Conservation (phyloP, 2,888 invertebrate genomes). For the Poecilus cupreus region DNA sequence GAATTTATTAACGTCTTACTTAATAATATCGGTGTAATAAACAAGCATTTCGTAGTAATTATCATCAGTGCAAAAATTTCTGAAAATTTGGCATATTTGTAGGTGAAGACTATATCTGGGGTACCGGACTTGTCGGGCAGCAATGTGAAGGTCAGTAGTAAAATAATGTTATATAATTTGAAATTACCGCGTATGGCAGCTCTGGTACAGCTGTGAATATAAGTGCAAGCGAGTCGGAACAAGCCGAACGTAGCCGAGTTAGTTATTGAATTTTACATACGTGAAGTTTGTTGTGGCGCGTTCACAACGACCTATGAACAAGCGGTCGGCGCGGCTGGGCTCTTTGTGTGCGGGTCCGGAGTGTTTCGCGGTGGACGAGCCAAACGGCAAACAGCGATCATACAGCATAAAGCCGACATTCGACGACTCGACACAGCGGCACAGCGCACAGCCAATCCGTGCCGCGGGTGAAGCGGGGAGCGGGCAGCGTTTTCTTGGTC, state of each 20-base stretch:
- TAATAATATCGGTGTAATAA: background rate
- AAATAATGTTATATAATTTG: constrained; percentile 45
- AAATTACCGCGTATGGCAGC: constrained; percentile 61
- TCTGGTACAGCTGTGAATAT: constrained; percentile 47
- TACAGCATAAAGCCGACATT: too few species aligned
- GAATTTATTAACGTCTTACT: constrained; percentile 20
- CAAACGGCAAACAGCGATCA: background rate
- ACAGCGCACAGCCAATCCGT: too few species aligned
- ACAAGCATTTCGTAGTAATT: background rate
- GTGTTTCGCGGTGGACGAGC: background rate
- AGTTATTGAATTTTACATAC: constrained; percentile 47
- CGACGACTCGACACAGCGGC: too few species aligned
- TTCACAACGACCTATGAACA: constrained; percentile 1
- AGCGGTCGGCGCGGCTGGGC: background rate
- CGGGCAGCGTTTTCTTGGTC: background rate
- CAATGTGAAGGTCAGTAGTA: constrained; percentile 77
- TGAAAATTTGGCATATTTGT: constrained; percentile 59
- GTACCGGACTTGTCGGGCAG: constrained; percentile 76
- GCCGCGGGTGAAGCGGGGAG: too few species aligned
- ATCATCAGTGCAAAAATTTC: background rate
- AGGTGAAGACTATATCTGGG: constrained; percentile 81
- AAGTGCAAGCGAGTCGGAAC: constrained; percentile 50
- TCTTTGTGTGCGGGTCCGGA: constrained; percentile 17
- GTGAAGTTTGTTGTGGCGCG: background rate
- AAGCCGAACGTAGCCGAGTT: background rate